Evolutionary conservation across 2,797 vertebrate genomes (phyloP).

Genomic region (Trichosurus vulpecula): DNA sequence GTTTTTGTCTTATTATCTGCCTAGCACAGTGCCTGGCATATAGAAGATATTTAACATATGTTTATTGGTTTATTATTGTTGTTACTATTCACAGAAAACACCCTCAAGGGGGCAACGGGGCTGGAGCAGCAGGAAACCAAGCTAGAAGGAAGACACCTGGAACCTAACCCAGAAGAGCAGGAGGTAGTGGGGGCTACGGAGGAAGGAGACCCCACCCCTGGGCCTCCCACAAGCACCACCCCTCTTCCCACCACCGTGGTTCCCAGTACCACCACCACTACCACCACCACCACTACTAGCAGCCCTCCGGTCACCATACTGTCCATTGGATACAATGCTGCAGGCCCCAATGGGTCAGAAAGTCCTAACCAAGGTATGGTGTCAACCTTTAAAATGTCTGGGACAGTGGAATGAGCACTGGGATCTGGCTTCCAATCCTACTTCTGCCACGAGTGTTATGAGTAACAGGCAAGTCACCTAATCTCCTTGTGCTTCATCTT

Average conservation of each 20-base stretch:
- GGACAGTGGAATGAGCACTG: background rate
- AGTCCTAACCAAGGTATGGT: constrained; percentile 86
- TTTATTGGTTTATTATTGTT: background rate
- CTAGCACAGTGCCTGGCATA: background rate
- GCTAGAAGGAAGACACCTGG: constrained; percentile 75
- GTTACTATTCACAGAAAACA: constrained; percentile 82
- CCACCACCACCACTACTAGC: constrained; percentile 53
- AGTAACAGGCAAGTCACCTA: background rate
- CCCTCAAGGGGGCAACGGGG: constrained; percentile 80
- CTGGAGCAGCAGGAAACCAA: constrained; percentile 84
- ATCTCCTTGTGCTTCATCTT: background rate
- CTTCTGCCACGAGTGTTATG: background rate
- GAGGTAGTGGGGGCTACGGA: background rate
- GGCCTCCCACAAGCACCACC: constrained; percentile 51
- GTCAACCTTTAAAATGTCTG: background rate
- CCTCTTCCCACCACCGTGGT: constrained; percentile 58
- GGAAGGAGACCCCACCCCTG: background rate
- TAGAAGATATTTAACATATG: background rate
- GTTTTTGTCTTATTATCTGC: background rate
- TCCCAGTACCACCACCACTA: constrained; percentile 68
- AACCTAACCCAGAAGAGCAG: constrained; percentile 68
- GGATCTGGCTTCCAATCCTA: background rate
- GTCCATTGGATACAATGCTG: constrained; percentile 82
- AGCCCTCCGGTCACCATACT: constrained; percentile 79
- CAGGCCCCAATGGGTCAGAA: constrained; percentile 81